Base-by-base conservation (phyloP, 2,888 invertebrate species). In the Torymus tubicola region DNA sequence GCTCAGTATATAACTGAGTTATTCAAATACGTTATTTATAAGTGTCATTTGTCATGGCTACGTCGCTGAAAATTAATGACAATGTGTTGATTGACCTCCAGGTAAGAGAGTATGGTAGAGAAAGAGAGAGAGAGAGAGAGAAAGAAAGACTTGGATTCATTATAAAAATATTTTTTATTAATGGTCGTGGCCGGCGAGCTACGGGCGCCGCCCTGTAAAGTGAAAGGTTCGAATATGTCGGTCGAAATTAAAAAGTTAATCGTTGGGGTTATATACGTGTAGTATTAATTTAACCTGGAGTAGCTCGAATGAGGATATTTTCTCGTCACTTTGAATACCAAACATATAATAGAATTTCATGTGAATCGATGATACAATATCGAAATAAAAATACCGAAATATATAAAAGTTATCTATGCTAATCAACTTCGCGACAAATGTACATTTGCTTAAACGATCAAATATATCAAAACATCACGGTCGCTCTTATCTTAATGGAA, bases 1-100 rank as follows among this genome's bases (percentile, higher is more conserved):
- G 24, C 8, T 42, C 8, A 31, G n/a, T n/a, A n/a, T n/a, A n/a
- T n/a, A 72, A 67, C 72, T 53, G 72, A 69, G 68, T 60, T 77
- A 72, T 80, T 80, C 68, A 77, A 72, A 76, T 80, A 58, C 21
- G 61, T 72, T 31, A 76, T 71, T 74, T 72, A 80, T 79, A 79
- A 63, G 73, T 50, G 69, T 67, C 77, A 73, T 81, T 77, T 77
- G 77, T 77, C 81, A 77, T 31, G 73, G 52, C 52, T n/a, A 16
- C 77, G 64, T 18, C 31, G 63, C 63, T 53, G 61, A 55, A 68
- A 68, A 81, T 81, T 81, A 81, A 81, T 81, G 81, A 77, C 73
- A 77, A 63, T 8, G 81, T 42, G 53, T 73, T 77, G 81, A 81
- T 81, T 81, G 73, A 73, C 63, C 68, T 68, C 58, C 63, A 21